Conservation (phyloP, 2,113 vertebrate species). For the Calonectris borealis region DNA sequence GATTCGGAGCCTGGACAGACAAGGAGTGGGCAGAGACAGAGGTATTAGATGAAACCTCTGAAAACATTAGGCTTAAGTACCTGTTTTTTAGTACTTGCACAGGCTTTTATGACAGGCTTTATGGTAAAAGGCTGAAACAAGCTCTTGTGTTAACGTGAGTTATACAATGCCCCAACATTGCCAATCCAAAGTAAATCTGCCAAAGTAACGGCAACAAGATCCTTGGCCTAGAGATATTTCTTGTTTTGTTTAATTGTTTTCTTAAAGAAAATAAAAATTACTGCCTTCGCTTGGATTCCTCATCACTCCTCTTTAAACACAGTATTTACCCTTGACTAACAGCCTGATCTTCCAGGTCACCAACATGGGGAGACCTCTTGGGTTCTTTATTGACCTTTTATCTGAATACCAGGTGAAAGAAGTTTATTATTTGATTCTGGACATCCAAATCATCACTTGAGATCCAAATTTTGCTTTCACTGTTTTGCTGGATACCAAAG, state of each 20-base stretch:
- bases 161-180: neutral
- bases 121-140: neutral
- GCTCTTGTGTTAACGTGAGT: rapidly evolving
- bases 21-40: neutral
- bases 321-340: neutral
- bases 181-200: neutral
- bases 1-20: neutral
- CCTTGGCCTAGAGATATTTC: neutral
- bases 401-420: neutral
- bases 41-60: neutral
- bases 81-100: neutral
- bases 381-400: neutral
- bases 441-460: neutral
- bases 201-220: neutral
- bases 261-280: neutral
- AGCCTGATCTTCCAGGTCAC: neutral
- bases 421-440: neutral
- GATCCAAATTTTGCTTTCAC: neutral
- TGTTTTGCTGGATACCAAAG: neutral
- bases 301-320: neutral
- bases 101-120: neutral
- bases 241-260: neutral
- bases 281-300: neutral
- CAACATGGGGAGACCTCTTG: neutral
- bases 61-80: neutral